phyloP scores from a whole-genome alignment of 2,888 invertebrate genomes.

The Drosophila yooni region DNA sequence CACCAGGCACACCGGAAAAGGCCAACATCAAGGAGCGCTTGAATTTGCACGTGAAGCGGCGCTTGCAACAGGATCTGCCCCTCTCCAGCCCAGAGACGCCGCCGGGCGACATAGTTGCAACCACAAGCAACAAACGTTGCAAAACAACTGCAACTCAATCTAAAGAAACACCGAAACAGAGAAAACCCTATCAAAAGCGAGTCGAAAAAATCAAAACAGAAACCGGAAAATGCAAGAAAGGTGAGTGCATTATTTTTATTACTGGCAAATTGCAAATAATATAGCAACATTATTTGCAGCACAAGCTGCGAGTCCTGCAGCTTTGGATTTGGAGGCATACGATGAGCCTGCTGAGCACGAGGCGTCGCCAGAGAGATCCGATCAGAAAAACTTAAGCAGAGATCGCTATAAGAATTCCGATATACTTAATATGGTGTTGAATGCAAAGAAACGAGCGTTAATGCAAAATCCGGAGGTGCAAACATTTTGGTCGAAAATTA shows the following conservation, averaged over 20 bases:
- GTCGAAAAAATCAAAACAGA: constrained; percentile 69
- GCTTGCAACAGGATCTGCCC: constrained; percentile 77
- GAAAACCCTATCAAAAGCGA: constrained; percentile 79
- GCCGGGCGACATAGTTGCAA: constrained; percentile 16
- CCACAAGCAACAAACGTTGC: constrained; percentile 44
- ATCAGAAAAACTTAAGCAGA: constrained; percentile 42
- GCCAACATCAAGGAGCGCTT: constrained; percentile 82
- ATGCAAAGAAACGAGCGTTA: constrained; percentile 79
- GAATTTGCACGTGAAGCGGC: constrained; percentile 83
- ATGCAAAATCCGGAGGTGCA: constrained; percentile 82
- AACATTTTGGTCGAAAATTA: constrained; percentile 76
- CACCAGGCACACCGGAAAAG: constrained; percentile 56
- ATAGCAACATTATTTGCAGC: constrained; percentile 12
- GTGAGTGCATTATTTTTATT: constrained; percentile 13
- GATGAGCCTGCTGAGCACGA: constrained; percentile 60
- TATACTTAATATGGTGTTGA: constrained; percentile 81
- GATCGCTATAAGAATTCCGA: constrained; percentile 83
- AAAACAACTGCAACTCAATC: constrained; percentile 45
- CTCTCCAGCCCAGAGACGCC: constrained; percentile 38
- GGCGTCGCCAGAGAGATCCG: constrained; percentile 52
- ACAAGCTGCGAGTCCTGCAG: constrained; percentile 48
- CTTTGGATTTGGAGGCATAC: constrained; percentile 50
- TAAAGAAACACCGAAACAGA: constrained; percentile 63
- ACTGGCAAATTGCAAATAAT: neutral
- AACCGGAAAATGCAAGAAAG: constrained; percentile 47